Base-by-base conservation (phyloP, 1,140 invertebrate species). In the Sycobia sp. region DNA sequence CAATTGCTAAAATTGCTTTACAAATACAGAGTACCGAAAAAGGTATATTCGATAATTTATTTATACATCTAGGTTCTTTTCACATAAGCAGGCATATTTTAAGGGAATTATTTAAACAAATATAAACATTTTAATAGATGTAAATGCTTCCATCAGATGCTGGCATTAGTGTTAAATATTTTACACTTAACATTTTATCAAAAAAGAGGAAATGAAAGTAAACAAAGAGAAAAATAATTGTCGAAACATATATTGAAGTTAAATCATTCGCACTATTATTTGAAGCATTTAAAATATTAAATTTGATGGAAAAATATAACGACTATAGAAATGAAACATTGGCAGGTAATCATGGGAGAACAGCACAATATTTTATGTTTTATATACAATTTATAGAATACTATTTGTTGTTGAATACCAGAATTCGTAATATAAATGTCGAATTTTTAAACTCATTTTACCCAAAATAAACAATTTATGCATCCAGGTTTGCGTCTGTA, bases 11-110 rank as follows among this genome's bases (percentile, higher is more conserved):
- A 71, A 58, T 73, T n/a, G 79, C 73, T 27, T 55, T 75, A 9
- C 68, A 74, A 72, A 75, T 79, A 46, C 75, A 81, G 68, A 54
- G 32, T 16, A 64, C 43, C 10, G 73, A 80, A 69, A 62, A 65
- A 23, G 65, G 71, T 14, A 57, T 14, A 36, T 82, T 73, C 67
- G 51, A 80, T 38, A 77, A 82, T 58, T 46, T 84, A 51, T 85
- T 84, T 62, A 82, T 84, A 20, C 76, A 83, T 62, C 60, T 83
- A 16, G 83, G 83, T 27, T 41, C 74, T 0, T 84, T 84, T 60
- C 82, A 84, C 61, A 74, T 83, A 16, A 74, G 76, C 69, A 70
- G 84, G 73, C 67, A 81, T 8, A 84, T 72, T 65, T 84, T 83
- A 59, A 68, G 62, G 44, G 59, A 71, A 67, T 18, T 69, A 69